Evolutionary conservation across 2,113 vertebrate genomes (phyloP).

Genomic region (Plectropomus leopardus): DNA sequence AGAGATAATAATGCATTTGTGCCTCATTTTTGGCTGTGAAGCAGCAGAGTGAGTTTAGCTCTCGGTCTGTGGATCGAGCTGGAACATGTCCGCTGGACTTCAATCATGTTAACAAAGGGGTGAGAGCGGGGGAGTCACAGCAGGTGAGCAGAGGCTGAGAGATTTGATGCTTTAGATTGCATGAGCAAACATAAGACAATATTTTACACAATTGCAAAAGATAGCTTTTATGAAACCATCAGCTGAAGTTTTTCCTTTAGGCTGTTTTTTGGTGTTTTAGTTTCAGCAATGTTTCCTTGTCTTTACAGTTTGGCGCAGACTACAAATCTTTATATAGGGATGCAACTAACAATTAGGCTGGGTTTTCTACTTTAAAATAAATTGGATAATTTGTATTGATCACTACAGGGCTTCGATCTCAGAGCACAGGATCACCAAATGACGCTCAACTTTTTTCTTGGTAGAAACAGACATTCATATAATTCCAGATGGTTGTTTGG

Average conservation of each 20-base stretch:
- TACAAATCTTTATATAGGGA: not conserved
- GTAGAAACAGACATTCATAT: no score
- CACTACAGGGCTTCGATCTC: no score
- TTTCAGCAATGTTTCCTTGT: not conserved
- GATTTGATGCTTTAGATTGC: constrained; percentile 2
- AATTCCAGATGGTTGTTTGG: no score
- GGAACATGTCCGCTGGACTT: not conserved
- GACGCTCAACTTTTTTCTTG: no score
- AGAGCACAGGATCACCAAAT: no score
- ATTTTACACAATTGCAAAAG: not conserved
- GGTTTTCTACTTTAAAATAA: no score
- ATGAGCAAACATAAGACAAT: constrained; percentile 9
- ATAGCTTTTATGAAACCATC: constrained; percentile 5
- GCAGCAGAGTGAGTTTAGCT: not conserved
- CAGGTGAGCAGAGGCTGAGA: constrained; percentile 8
- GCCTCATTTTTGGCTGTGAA: not conserved
- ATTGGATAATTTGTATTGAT: no score
- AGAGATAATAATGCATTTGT: not conserved
- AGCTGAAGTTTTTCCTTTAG: not conserved
- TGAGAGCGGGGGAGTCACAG: not conserved
- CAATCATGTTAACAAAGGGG: constrained; percentile 1
- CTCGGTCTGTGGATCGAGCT: not conserved
- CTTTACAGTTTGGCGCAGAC: not conserved
- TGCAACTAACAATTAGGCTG: no score
- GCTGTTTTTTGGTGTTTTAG: not conserved